These are phyloP conservation scores for Scaptomyza pallida DNA, from an alignment of 1,140 invertebrate genomes.

Conservation along the genomic window DNA sequence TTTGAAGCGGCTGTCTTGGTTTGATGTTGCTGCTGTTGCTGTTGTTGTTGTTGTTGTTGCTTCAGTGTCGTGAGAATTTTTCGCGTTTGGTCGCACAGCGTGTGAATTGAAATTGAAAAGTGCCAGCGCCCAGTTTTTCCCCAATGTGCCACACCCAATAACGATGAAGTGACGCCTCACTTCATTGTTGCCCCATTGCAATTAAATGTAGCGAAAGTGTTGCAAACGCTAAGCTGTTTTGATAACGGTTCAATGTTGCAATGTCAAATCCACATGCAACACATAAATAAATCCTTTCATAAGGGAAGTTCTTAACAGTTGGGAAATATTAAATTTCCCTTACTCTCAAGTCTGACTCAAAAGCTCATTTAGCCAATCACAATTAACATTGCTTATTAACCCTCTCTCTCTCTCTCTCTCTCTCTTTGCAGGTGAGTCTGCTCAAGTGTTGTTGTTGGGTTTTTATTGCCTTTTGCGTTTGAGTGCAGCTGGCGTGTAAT, in stretches of 20 bases:
- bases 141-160: constrained; percentile 5
- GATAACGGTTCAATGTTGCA: constrained; percentile 31
- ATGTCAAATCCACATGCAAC: not conserved
- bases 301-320: too few species aligned
- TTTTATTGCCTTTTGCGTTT: constrained; percentile 2
- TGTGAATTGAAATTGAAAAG: constrained; percentile 77
- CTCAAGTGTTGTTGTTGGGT: too few species aligned
- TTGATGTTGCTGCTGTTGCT: constrained; percentile 18
- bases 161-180: constrained; percentile 9
- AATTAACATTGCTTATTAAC: constrained; percentile 23
- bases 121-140: not conserved
- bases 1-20: constrained; percentile 47
- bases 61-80: constrained; percentile 80
- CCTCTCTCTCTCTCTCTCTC: constrained; percentile 24
- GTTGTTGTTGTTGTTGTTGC: constrained; percentile 37
- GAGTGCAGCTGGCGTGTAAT: constrained; percentile 34
- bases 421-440: constrained; percentile 66
- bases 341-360: constrained; percentile 33
- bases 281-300: not conserved
- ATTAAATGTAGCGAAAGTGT: constrained; percentile 57
- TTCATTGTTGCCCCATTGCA: constrained; percentile 7
- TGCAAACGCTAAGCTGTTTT: constrained; percentile 34
- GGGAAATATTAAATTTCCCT: too few species aligned
- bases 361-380: constrained; percentile 26
- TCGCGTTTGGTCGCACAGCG: constrained; percentile 74